Evolutionary conservation across 2,888 invertebrate species (phyloP), one percentile per base, ranked within the genome.

Genomic region (Ashinkailepas kermadecensis): DNA sequence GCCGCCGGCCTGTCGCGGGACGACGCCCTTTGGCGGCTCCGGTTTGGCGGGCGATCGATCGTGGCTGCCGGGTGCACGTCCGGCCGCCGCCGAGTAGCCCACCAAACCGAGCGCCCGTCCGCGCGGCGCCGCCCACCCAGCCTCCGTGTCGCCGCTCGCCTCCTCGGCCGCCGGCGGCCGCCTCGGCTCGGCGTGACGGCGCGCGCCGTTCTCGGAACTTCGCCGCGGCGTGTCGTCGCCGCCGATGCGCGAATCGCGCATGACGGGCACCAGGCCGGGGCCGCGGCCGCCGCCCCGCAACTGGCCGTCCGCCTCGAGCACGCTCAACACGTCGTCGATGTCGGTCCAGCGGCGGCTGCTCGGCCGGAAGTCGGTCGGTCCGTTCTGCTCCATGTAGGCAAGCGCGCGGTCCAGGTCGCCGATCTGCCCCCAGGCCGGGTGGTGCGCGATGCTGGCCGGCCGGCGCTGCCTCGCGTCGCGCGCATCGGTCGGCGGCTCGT

Each of bases 391-490:
- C 74, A 74, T 74, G 74, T 54, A 74, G 54, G 74, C 74, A 9
- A 74, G 56, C 54, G 74, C 74, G 18, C 74, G 74, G 74, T 74
- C 74, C 56, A 74, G 74, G 56, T 74, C 74, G n/a, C 74, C 18
- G 56, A 74, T 74, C 74, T 74, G 74, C 15, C 74, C 74, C 74
- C 74, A 74, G 54, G 74, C 74, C 56, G 74, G 74, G 74, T 74
- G 74, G 21, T 74, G 18, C 23, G 21, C 74, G 74, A 74, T 74
- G 56, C 74, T 74, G 54, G 74, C 74, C 56, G 74, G 74, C 10
- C 74, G 54, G 54, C 39, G 18, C 39, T n/a, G 70, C 1, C 25
- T 39, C 74, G 56, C 59, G 59, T 59, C 12, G 59, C 25, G 11
- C 67, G n/a, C 9, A 0, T 67, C 25, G 25, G 4, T 23, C n/a